Conservation (phyloP, 2,113 vertebrate species). For the Hiodon alosoides region DNA sequence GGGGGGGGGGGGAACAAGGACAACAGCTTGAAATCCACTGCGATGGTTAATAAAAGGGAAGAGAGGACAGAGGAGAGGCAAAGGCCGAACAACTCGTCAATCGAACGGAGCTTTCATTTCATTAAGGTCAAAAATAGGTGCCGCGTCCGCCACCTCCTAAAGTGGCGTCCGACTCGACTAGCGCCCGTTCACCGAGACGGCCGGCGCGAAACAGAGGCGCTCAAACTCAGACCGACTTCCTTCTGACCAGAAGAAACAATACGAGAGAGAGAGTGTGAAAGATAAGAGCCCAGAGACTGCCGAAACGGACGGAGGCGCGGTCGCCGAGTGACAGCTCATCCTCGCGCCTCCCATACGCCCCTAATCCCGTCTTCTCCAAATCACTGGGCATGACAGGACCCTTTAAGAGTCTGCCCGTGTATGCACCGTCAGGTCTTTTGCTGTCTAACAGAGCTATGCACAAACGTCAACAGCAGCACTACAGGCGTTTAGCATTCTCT, state of each 20-base stretch:
- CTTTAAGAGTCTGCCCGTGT: constrained; percentile 28
- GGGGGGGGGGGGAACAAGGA: no score
- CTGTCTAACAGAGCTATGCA: constrained; percentile 31
- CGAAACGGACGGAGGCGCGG: constrained; percentile 17
- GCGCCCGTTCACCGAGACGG: constrained; percentile 34
- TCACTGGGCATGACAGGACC: constrained; percentile 6
- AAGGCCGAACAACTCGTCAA: constrained; percentile 19
- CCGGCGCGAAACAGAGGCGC: no score
- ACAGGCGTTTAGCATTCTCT: constrained; percentile 26
- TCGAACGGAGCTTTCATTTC: constrained; percentile 22
- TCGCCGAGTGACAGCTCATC: constrained; percentile 19
- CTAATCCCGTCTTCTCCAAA: background rate
- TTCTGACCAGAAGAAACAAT: constrained; percentile 44
- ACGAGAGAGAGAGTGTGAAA: constrained; percentile 32
- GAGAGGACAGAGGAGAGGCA: constrained; percentile 25
- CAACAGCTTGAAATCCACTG: constrained; percentile 18
- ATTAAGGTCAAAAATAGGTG: background rate
- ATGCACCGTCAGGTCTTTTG: constrained; percentile 27
- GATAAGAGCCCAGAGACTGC: constrained; percentile 27
- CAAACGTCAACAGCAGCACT: constrained; percentile 14
- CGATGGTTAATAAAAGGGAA: constrained; percentile 19
- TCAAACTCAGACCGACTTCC: constrained; percentile 18
- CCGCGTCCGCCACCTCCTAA: constrained; percentile 5
- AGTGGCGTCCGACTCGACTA: constrained; percentile 24
- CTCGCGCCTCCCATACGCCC: constrained; percentile 20